phyloP scores from a whole-genome alignment of 2,888 invertebrate species.

The Drosophila infuscata region DNA sequence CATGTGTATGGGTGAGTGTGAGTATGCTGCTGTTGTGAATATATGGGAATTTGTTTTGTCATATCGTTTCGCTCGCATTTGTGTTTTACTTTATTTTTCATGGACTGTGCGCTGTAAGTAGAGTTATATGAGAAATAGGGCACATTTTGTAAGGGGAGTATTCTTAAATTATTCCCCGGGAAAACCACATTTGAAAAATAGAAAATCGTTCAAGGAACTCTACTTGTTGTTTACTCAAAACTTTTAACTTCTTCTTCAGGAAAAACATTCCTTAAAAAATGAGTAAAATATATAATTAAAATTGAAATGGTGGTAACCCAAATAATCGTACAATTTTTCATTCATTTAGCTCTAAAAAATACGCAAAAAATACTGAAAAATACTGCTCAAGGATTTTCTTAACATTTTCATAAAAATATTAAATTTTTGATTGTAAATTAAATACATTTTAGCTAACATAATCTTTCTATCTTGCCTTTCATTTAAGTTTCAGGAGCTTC shows the following conservation, averaged over 20 bases:
- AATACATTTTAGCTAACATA: background rate
- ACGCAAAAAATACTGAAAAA: background rate
- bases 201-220: background rate
- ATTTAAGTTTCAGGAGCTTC: slow-evolving; percentile 14
- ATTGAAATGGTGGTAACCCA: background rate
- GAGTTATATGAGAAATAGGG: background rate
- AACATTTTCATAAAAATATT: background rate
- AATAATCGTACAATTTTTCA: background rate
- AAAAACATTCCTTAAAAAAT: background rate
- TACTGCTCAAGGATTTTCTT: background rate
- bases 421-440: background rate
- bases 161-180: background rate
- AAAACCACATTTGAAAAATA: background rate
- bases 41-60: slow-evolving; percentile 80
- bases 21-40: slow-evolving; percentile 68
- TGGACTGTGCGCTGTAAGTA: slow-evolving; percentile 12
- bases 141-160: background rate
- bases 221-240: background rate
- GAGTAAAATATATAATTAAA: background rate
- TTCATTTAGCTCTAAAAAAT: background rate
- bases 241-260: background rate
- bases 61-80: slow-evolving; percentile 67
- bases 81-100: slow-evolving; percentile 37
- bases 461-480: background rate
- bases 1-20: slow-evolving; percentile 17